Evolutionary conservation across 2,797 vertebrate genomes (phyloP).

Genomic region (Ctenopoma multispine): DNA sequence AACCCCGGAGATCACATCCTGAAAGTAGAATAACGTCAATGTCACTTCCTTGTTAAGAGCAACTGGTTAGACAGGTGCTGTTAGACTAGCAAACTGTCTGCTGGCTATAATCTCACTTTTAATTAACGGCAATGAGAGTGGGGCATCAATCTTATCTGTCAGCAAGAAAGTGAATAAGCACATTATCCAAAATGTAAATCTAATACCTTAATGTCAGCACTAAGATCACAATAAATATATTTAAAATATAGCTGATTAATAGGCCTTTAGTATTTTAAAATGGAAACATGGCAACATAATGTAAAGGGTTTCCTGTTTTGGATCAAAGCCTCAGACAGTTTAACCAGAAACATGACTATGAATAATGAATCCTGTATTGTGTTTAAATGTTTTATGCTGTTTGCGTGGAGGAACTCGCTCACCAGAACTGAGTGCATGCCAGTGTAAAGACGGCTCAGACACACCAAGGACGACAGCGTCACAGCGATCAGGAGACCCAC

Average conservation of each 20-base stretch:
- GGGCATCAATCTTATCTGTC: too few relatives aligned
- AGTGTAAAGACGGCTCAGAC: conserved; percentile 95
- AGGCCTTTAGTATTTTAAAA: not conserved
- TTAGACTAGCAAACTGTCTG: too few relatives aligned
- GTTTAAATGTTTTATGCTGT: conserved; percentile 63
- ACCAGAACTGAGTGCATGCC: conserved; percentile 99
- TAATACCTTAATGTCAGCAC: too few relatives aligned
- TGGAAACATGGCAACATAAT: not conserved
- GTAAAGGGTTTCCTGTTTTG: not conserved
- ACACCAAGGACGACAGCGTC: conserved; percentile 89
- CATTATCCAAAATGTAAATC: too few relatives aligned
- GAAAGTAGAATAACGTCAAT: conserved; percentile 32
- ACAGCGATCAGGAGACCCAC: conserved; percentile 87
- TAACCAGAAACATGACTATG: conserved; percentile 46
- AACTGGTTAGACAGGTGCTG: too few relatives aligned
- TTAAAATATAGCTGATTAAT: not conserved
- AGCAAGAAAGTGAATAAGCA: too few relatives aligned
- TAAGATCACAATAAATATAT: not conserved
- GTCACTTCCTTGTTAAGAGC: not conserved
- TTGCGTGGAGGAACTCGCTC: conserved; percentile 68
- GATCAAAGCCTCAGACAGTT: conserved; percentile 42
- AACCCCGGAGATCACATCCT: conserved; percentile 93
- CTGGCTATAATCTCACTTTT: too few relatives aligned
- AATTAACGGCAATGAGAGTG: too few relatives aligned
- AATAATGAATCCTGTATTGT: conserved; percentile 61